A percentile compares a stretch with the other conserved stretches of the same genome.
Evolutionary conservation across 2,888 invertebrate genomes (phyloP).

Genomic region (Dasysyrphus tricinctus): DNA sequence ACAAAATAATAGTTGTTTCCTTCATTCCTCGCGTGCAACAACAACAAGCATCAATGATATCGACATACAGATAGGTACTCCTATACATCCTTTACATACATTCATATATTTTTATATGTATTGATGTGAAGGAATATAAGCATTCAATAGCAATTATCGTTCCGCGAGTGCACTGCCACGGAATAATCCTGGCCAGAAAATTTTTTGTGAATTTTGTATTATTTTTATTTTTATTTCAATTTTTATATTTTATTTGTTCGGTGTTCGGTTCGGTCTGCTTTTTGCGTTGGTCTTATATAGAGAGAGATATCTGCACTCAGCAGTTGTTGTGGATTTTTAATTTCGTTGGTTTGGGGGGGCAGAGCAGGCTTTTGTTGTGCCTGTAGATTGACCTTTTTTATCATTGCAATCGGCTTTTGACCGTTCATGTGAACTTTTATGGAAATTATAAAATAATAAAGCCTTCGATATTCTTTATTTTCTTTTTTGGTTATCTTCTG

Average conservation of each 20-base stretch:
- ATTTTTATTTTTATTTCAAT: slow-evolving; percentile 17
- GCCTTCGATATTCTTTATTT: not conserved
- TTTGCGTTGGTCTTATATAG: slow-evolving; percentile 21
- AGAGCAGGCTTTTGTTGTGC: slow-evolving; percentile 1
- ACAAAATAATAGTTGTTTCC: slow-evolving; percentile 40
- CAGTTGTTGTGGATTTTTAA: slow-evolving; percentile 34
- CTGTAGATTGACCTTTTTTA: slow-evolving; percentile 30
- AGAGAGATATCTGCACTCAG: slow-evolving; percentile 19
- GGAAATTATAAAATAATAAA: slow-evolving; percentile 33
- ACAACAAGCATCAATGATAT: slow-evolving; percentile 4
- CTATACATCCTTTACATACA: too few relatives aligned
- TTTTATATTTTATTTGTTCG: slow-evolving; percentile 33
- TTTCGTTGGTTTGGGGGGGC: slow-evolving; percentile 8
- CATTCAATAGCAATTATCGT: slow-evolving; percentile 67
- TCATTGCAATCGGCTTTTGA: slow-evolving; percentile 43
- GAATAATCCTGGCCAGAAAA: slow-evolving; percentile 56
- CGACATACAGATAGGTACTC: not conserved
- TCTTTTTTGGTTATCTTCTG: not conserved
- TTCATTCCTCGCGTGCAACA: not conserved
- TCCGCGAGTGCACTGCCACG: slow-evolving; percentile 58
- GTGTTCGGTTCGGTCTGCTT: too few relatives aligned
- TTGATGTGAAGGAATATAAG: slow-evolving; percentile 31
- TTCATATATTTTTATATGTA: too few relatives aligned
- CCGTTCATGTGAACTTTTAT: slow-evolving; percentile 49
- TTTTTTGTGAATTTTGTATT: slow-evolving; percentile 42